phyloP scores from a whole-genome alignment of 2,888 invertebrate genomes.

The Rhyacophila evoluta region DNA sequence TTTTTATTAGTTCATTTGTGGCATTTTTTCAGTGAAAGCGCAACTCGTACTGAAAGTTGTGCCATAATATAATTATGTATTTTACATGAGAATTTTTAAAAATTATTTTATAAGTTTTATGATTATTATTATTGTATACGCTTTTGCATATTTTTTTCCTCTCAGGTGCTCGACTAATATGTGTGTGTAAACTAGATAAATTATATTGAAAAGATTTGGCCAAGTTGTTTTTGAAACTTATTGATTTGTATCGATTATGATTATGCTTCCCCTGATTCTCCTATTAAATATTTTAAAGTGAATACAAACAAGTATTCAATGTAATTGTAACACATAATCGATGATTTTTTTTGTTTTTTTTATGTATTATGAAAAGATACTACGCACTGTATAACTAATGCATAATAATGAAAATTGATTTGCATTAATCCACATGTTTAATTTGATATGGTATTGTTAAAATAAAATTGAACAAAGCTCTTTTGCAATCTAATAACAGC shows the following conservation, averaged over 20 bases:
- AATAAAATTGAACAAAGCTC: too few species aligned
- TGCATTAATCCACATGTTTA: not conserved
- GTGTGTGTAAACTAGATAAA: not conserved
- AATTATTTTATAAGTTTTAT: constrained; percentile 20
- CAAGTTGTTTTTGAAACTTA: not conserved
- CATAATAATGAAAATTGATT: not conserved
- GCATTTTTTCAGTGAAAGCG: constrained; percentile 44
- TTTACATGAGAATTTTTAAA: not conserved
- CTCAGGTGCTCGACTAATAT: not conserved
- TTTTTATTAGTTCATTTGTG: constrained; percentile 39
- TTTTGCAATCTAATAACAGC: too few species aligned
- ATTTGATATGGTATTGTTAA: too few species aligned
- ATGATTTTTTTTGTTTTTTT: not conserved
- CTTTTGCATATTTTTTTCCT: constrained; percentile 7
- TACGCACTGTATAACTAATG: not conserved
- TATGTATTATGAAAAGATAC: not conserved
- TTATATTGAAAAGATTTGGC: constrained; percentile 26
- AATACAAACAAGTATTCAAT: not conserved
- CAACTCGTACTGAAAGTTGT: constrained; percentile 53
- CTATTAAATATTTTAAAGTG: not conserved
- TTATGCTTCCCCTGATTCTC: not conserved
- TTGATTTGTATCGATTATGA: not conserved
- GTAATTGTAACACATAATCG: not conserved
- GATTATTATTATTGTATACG: constrained; percentile 26
- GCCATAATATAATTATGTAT: constrained; percentile 41